These are phyloP conservation scores for Megaceryle alcyon DNA, from an alignment of 2,797 vertebrate species.

Conservation along the genomic window DNA sequence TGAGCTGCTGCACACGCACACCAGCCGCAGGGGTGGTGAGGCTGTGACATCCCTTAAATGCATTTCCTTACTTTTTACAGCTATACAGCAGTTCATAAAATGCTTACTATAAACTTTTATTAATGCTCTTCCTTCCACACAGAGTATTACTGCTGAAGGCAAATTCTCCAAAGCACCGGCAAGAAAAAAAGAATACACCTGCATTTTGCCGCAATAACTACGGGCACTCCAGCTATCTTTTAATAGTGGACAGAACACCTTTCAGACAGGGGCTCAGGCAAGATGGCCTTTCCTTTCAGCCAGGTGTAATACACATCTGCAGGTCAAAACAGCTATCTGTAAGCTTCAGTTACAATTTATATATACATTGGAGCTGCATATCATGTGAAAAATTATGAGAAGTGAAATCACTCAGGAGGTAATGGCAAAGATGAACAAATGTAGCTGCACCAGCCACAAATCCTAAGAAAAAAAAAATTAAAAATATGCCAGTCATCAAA, in stretches of 20 bases:
- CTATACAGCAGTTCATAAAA: slow-evolving; percentile 17
- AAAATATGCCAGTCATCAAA: neutral
- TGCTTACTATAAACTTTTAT: slow-evolving; percentile 4
- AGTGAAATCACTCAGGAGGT: neutral
- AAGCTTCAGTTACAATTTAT: neutral
- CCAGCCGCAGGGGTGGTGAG: neutral
- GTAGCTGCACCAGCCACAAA: neutral
- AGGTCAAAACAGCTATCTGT: neutral
- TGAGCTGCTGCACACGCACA: neutral
- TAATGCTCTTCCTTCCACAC: neutral
- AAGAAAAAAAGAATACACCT: neutral
- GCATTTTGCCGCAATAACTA: neutral
- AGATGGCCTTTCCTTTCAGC: neutral
- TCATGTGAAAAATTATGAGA: neutral
- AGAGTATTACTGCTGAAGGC: neutral
- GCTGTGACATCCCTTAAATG: neutral
- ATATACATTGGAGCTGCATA: neutral
- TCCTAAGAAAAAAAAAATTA: neutral
- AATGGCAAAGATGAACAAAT: neutral
- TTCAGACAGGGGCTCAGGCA: neutral
- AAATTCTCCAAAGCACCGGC: neutral
- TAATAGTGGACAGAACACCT: neutral
- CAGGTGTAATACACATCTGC: neutral
- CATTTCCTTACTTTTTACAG: slow-evolving; percentile 8
- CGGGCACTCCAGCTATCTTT: neutral